Evolutionary conservation across 1,140 invertebrate genomes (phyloP).

Genomic region (Octopus bimaculoides): DNA sequence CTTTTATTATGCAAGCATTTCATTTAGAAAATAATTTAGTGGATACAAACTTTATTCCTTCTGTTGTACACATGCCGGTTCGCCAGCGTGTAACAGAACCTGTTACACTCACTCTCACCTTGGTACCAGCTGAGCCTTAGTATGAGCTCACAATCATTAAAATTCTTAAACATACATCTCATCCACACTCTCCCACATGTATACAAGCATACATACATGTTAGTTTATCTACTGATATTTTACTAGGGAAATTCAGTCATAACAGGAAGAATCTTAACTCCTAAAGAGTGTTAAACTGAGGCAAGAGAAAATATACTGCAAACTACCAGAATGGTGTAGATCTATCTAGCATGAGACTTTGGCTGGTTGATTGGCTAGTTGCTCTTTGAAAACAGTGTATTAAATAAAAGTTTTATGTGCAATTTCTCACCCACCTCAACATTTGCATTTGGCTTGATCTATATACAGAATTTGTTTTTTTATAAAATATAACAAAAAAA

Average conservation of each 20-base stretch:
- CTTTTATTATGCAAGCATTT: constrained; percentile 81
- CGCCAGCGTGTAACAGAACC: constrained; percentile 75
- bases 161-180: neutral
- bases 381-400: neutral
- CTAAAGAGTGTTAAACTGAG: too few species aligned
- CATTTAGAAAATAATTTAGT: constrained; percentile 59
- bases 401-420: neutral
- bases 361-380: neutral
- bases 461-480: neutral
- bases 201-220: neutral
- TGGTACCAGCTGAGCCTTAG: constrained; percentile 71
- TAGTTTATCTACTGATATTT: too few species aligned
- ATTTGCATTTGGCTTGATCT: constrained; percentile 3
- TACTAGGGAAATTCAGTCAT: too few species aligned
- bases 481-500: too few species aligned
- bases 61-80: constrained; percentile 88
- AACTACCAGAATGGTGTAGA: too few species aligned
- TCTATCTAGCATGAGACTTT: too few species aligned
- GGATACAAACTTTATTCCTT: constrained; percentile 72
- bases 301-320: too few species aligned
- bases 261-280: too few species aligned
- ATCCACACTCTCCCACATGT: neutral
- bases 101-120: constrained; percentile 83
- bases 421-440: constrained; percentile 8
- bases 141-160: constrained; percentile 7